Evolutionary conservation across 2,888 invertebrate species (phyloP).

Genomic region (Trichogramma dendrolimi): DNA sequence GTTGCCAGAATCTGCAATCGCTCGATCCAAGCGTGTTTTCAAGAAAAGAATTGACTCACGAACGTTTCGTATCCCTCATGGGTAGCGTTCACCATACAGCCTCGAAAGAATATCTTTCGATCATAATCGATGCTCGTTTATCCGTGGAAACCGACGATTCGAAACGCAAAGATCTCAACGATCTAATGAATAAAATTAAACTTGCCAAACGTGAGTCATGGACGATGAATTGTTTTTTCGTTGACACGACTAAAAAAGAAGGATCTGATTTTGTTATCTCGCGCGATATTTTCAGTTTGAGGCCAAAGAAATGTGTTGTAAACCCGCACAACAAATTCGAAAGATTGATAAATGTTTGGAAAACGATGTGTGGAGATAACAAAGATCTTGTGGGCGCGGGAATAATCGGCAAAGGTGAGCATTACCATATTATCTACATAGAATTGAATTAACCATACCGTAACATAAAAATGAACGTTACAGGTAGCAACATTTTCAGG

Average conservation of each 20-base stretch:
- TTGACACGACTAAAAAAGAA: slow-evolving; percentile 18
- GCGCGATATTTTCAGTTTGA: slow-evolving; percentile 17
- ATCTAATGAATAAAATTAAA: no score
- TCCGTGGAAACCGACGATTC: no score
- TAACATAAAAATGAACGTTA: background rate
- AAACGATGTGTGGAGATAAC: slow-evolving; percentile 16
- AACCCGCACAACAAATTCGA: slow-evolving; percentile 18
- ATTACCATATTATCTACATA: background rate
- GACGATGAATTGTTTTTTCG: slow-evolving; percentile 24
- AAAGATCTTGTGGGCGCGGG: slow-evolving; percentile 38
- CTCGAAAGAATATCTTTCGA: no score
- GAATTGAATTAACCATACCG: background rate
- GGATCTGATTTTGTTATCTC: slow-evolving; percentile 10
- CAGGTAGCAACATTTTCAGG: slow-evolving; percentile 41
- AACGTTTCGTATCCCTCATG: no score
- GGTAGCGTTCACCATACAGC: no score
- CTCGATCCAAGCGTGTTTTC: no score
- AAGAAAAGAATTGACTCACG: no score
- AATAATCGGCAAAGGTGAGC: slow-evolving; percentile 28
- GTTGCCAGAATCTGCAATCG: slow-evolving; percentile 7
- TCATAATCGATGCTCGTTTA: no score
- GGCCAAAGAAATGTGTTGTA: background rate
- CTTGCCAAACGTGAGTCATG: slow-evolving; percentile 14
- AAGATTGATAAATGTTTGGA: slow-evolving; percentile 22
- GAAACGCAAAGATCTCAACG: no score